Evolutionary conservation across 2,113 vertebrate genomes (phyloP).

Genomic region (Cygnus buccinator): DNA sequence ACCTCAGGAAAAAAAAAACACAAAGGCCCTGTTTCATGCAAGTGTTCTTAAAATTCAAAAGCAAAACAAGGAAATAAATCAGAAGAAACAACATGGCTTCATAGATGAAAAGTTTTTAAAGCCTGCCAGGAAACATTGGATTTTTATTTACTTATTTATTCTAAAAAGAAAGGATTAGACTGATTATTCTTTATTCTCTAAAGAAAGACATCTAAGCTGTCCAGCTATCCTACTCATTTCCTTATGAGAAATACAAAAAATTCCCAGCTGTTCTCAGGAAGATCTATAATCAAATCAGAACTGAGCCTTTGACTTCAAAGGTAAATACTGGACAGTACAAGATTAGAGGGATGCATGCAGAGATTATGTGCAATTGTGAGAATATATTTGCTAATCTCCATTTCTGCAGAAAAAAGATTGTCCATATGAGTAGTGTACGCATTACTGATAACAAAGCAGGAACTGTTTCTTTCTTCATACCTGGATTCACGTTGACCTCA

Average conservation of each 20-base stretch:
- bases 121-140: background rate
- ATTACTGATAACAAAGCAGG: background rate
- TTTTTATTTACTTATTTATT: background rate
- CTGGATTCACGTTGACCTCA: background rate
- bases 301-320: background rate
- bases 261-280: constrained; percentile 46
- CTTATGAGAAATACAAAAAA: constrained; percentile 1
- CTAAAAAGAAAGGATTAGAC: background rate
- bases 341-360: background rate
- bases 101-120: background rate
- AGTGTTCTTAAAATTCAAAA: background rate
- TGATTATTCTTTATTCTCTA: background rate
- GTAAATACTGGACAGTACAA: background rate
- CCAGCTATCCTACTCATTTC: background rate
- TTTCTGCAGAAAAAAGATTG: background rate
- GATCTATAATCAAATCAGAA: background rate
- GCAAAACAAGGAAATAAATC: background rate
- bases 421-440: background rate
- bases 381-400: background rate
- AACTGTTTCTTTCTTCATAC: background rate
- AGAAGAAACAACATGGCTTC: background rate
- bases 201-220: background rate
- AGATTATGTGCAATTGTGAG: rapidly evolving
- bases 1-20: background rate
- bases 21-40: background rate